Evolutionary conservation across 1,140 invertebrate species (phyloP).

Genomic region (Heliconius melpomene): DNA sequence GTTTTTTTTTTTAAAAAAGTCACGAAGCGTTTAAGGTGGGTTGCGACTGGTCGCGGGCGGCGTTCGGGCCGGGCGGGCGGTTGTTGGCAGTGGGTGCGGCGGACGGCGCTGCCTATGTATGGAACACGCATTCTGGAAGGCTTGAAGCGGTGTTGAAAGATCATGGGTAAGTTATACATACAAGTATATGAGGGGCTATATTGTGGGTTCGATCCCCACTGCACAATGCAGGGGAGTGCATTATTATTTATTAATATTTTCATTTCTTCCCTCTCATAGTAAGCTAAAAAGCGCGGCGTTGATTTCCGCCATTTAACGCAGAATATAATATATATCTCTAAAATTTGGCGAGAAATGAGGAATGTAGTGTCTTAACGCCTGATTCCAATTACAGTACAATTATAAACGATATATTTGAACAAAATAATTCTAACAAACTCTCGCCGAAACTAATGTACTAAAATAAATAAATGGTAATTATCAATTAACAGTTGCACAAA

Average conservation of each 20-base stretch:
- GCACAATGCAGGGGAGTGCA: no score
- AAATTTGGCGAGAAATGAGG: no score
- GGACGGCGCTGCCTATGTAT: conserved; percentile 95
- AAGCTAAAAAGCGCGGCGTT: no score
- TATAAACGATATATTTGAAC: no score
- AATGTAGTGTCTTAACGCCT: no score
- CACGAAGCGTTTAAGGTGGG: conserved; percentile 97
- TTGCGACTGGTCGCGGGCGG: conserved; percentile 95
- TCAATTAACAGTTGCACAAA: conserved; percentile 24
- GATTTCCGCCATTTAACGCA: no score
- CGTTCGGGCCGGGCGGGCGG: conserved; percentile 94
- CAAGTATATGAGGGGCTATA: no score
- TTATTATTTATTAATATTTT: no score
- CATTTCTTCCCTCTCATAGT: no score
- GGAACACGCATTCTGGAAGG: conserved; percentile 90
- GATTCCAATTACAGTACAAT: no score
- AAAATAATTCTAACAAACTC: neutral
- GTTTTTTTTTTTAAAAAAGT: conserved; percentile 81
- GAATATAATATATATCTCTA: no score
- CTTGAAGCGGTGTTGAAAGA: conserved; percentile 93
- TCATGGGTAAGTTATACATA: conserved; percentile 94
- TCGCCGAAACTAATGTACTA: neutral
- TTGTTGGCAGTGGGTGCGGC: conserved; percentile 94
- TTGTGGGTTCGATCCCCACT: no score
- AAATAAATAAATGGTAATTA: conserved; percentile 24